phyloP scores from a whole-genome alignment of 2,113 vertebrate species.

The Pachyramphus minor region DNA sequence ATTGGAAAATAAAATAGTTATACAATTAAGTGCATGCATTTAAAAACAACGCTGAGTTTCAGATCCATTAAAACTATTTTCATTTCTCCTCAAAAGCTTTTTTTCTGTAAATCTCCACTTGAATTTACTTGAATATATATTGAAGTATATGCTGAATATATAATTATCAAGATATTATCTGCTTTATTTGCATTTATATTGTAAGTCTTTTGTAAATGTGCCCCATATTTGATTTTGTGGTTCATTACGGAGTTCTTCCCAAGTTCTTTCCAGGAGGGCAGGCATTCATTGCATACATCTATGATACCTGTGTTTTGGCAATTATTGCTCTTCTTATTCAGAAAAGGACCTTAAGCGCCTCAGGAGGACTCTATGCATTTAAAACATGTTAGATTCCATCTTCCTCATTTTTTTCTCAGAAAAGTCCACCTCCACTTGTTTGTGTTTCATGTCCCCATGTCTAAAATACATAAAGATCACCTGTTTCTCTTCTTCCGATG shows the following conservation, averaged over 20 bases:
- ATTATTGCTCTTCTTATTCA: background rate
- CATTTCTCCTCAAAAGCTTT: background rate
- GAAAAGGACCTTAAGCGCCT: background rate
- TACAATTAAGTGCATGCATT: background rate
- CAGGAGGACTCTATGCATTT: background rate
- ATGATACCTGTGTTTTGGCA: background rate
- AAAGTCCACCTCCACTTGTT: background rate
- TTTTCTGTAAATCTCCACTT: background rate
- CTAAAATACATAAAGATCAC: slow-evolving; percentile 36
- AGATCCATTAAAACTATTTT: background rate
- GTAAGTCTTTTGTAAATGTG: background rate
- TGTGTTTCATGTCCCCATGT: background rate
- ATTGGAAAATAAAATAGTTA: background rate
- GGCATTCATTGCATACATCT: background rate
- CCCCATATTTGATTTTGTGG: background rate
- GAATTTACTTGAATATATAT: background rate
- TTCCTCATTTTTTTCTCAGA: background rate
- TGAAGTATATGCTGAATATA: background rate
- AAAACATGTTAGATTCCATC: background rate
- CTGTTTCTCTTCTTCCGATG: slow-evolving; percentile 87
- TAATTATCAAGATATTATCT: background rate
- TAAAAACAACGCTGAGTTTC: background rate
- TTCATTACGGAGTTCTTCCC: background rate
- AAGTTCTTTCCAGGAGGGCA: background rate
- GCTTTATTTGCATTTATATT: background rate